Evolutionary conservation across 2,113 vertebrate genomes (phyloP).

Genomic region (Vulpes vulpes): DNA sequence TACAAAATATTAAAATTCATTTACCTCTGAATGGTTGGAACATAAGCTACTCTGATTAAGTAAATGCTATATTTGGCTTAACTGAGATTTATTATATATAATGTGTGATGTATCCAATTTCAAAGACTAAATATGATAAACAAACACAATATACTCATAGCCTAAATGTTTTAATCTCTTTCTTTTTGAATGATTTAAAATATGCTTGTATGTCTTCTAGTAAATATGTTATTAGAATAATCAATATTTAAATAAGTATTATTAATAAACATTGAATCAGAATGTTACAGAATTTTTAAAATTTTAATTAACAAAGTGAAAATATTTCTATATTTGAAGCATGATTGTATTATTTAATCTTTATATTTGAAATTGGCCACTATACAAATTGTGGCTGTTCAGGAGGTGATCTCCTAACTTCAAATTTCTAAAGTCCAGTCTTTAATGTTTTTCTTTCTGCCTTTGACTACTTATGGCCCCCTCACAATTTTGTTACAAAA

Average conservation of each 20-base stretch:
- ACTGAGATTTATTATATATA: slow-evolving; percentile 69
- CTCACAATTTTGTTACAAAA: neutral
- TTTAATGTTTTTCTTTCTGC: neutral
- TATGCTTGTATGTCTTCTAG: neutral
- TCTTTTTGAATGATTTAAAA: neutral
- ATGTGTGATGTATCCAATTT: slow-evolving; percentile 66
- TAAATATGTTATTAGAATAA: neutral
- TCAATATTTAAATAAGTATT: slow-evolving; percentile 15
- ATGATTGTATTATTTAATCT: neutral
- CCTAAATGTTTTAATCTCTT: slow-evolving; percentile 19
- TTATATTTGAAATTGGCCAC: slow-evolving; percentile 24
- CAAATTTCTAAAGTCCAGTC: neutral
- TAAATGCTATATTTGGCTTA: slow-evolving; percentile 76
- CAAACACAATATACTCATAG: slow-evolving; percentile 58
- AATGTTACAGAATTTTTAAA: slow-evolving; percentile 11
- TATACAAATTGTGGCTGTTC: neutral
- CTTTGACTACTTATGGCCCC: neutral
- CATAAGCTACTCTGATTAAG: slow-evolving; percentile 75
- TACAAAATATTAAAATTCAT: slow-evolving; percentile 80
- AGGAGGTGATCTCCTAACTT: neutral
- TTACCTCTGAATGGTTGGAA: slow-evolving; percentile 72
- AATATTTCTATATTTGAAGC: neutral
- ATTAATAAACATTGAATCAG: slow-evolving; percentile 16
- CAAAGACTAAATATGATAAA: slow-evolving; percentile 68
- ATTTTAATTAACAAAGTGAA: slow-evolving; percentile 9